Evolutionary conservation across 2,113 vertebrate genomes (phyloP).

Genomic region (Cettia cetti): DNA sequence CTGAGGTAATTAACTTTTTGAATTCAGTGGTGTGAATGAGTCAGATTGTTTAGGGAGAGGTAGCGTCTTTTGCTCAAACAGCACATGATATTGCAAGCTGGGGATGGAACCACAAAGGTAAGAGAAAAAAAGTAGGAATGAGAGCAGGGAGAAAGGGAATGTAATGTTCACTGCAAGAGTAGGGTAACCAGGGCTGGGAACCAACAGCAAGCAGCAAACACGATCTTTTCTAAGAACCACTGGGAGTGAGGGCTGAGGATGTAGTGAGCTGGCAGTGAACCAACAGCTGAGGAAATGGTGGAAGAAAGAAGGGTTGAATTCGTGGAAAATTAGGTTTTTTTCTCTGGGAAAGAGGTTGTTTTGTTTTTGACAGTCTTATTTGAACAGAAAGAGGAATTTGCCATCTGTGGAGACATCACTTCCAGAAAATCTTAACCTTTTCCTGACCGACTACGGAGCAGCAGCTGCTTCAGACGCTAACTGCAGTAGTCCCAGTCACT

Average conservation of each 20-base stretch:
- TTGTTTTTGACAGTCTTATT: slow-evolving; percentile 40
- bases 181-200: neutral
- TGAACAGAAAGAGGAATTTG: slow-evolving; percentile 62
- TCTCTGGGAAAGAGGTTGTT: slow-evolving; percentile 47
- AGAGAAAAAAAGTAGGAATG: neutral
- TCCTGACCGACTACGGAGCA: neutral
- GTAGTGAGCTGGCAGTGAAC: neutral
- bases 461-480: neutral
- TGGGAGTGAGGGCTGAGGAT: neutral
- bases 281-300: slow-evolving; percentile 30
- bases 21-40: neutral
- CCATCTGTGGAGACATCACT: slow-evolving; percentile 36
- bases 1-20: neutral
- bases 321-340: slow-evolving; percentile 47
- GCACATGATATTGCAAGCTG: neutral
- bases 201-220: neutral
- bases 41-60: neutral
- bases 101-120: neutral
- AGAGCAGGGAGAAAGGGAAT: neutral
- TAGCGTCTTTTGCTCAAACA: neutral
- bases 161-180: neutral
- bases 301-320: slow-evolving; percentile 51
- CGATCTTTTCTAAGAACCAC: neutral
- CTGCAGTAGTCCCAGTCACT: neutral
- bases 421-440: slow-evolving; percentile 59